Conservation (phyloP, 2,113 vertebrate genomes). For the Nycticebus coucang region DNA sequence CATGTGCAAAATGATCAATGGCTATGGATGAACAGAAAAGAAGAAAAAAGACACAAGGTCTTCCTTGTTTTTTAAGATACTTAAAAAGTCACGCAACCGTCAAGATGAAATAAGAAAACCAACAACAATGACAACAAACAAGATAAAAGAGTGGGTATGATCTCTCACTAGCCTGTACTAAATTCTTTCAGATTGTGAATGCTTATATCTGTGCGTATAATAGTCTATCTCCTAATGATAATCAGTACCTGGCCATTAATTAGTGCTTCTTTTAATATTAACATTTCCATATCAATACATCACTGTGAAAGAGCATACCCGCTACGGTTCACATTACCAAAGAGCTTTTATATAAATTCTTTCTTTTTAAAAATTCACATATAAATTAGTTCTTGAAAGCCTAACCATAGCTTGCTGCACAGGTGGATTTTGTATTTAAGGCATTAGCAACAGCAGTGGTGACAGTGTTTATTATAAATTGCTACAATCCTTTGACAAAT, state of each 20-base stretch:
- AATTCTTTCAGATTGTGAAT: neutral
- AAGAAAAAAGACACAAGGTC: neutral
- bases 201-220: neutral
- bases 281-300: slow-evolving; percentile 20
- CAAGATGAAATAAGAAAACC: neutral
- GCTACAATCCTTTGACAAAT: neutral
- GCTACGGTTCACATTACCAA: neutral
- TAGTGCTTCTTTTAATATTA: slow-evolving; percentile 28
- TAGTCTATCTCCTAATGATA: slow-evolving; percentile 9
- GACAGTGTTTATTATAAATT: neutral
- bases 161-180: neutral
- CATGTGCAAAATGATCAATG: neutral
- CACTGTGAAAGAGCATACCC: slow-evolving; percentile 37
- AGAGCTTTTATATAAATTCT: slow-evolving; percentile 6
- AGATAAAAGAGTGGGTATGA: neutral
- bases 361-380: slow-evolving; percentile 14
- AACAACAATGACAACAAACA: neutral
- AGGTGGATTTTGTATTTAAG: slow-evolving; percentile 16
- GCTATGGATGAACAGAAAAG: neutral
- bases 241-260: slow-evolving; percentile 29
- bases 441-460: neutral
- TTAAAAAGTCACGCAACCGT: neutral
- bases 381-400: neutral
- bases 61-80: neutral
- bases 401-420: neutral